These are phyloP conservation scores for Frieseomelitta varia DNA, from an alignment of 1,140 invertebrate genomes.

Conservation along the genomic window DNA sequence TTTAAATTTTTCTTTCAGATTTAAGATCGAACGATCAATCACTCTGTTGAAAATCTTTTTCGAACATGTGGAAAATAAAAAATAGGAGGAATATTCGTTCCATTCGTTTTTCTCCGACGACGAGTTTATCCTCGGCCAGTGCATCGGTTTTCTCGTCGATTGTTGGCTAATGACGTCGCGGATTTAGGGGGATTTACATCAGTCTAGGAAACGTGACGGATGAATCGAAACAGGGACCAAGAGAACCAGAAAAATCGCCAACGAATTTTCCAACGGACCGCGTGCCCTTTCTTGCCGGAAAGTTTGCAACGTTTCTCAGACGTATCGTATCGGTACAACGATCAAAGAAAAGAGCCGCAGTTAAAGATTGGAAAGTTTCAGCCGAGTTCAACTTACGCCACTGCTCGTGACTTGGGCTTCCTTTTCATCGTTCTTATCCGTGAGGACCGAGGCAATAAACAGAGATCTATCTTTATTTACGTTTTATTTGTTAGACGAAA, in stretches of 20 bases:
- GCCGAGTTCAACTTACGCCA: not conserved
- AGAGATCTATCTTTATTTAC: not conserved
- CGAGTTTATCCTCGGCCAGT: not conserved
- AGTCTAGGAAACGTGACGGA: not conserved
- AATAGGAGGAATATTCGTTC: too few relatives aligned
- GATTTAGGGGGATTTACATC: not conserved
- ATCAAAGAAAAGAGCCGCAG: not conserved
- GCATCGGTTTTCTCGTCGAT: slow-evolving; percentile 1
- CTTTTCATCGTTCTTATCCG: not conserved
- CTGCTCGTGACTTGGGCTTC: not conserved
- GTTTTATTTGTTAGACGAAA: not conserved
- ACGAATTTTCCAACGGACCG: not conserved
- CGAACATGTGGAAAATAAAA: too few relatives aligned
- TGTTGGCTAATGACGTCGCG: slow-evolving; percentile 4
- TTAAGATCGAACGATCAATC: too few relatives aligned
- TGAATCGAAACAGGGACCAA: not conserved
- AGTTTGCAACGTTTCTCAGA: not conserved
- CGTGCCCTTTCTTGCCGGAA: not conserved
- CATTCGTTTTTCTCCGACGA: too few relatives aligned
- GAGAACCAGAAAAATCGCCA: not conserved
- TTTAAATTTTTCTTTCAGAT: too few relatives aligned
- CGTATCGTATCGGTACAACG: not conserved
- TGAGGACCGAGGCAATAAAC: not conserved
- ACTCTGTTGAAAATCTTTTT: too few relatives aligned
- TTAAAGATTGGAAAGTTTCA: not conserved